phyloP scores from a whole-genome alignment of 1,140 invertebrate species.

The Zaprionus nigranus region DNA sequence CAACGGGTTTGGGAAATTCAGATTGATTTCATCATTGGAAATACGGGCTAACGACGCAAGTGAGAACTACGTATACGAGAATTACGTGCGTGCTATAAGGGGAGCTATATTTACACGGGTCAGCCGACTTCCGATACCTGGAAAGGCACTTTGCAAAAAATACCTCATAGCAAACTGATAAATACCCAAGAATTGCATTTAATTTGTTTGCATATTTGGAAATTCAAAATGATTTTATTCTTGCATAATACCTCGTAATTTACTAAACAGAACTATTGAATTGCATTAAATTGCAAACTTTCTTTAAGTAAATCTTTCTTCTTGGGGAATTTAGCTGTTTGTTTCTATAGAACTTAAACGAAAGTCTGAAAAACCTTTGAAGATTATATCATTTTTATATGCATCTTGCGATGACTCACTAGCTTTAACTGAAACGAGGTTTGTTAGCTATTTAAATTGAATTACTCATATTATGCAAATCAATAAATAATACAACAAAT shows the following conservation, averaged over 20 bases:
- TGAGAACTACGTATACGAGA: background rate
- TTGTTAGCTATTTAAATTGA: background rate
- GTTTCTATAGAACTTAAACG: too few relatives aligned
- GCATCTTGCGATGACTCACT: background rate
- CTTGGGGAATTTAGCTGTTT: too few relatives aligned
- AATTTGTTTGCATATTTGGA: conserved; percentile 1
- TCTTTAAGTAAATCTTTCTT: too few relatives aligned
- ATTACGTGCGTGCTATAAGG: background rate
- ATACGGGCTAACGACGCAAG: background rate
- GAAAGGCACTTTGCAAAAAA: background rate
- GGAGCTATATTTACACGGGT: background rate
- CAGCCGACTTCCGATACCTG: background rate
- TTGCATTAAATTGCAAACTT: too few relatives aligned
- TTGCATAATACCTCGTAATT: background rate
- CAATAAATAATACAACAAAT: background rate
- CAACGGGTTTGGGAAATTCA: conserved; percentile 7
- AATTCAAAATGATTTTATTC: background rate
- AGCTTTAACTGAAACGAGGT: background rate
- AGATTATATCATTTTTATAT: background rate
- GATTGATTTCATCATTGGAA: conserved; percentile 10
- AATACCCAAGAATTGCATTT: conserved; percentile 2
- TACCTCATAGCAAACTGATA: background rate
- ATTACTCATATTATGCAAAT: background rate
- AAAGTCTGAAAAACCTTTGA: background rate
- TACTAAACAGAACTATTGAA: too few relatives aligned